Percentiles rank a stretch among this genome's conserved stretches.
Evolutionary conservation across 2,888 invertebrate genomes (phyloP).

Genomic region (Unio delphinus): DNA sequence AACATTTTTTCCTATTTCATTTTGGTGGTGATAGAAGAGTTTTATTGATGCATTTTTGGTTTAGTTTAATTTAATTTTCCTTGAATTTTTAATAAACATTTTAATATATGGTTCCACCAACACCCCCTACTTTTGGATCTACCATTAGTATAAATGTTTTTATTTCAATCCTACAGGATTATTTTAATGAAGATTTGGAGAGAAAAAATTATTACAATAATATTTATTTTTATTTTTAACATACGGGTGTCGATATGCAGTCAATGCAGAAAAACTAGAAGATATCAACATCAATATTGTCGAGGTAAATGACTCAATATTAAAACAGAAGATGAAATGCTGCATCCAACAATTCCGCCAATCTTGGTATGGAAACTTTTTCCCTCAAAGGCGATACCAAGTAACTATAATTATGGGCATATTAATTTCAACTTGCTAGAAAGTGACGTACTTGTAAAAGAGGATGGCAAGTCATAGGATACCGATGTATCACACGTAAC

Average conservation of each 20-base stretch:
- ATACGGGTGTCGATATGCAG: neutral
- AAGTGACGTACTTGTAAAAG: conserved; percentile 5
- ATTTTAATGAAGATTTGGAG: too few species aligned
- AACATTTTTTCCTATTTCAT: too few species aligned
- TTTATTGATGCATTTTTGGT: too few species aligned
- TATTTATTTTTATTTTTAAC: too few species aligned
- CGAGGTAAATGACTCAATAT: conserved; percentile 1
- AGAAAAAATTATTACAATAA: too few species aligned
- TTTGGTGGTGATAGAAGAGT: too few species aligned
- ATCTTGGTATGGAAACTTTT: conserved; percentile 3
- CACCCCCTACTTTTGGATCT: too few species aligned
- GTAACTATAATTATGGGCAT: conserved; percentile 1
- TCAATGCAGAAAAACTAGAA: neutral
- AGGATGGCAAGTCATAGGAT: conserved; percentile 2
- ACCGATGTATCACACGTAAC: conserved; percentile 2
- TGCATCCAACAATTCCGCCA: neutral
- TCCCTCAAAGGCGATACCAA: neutral
- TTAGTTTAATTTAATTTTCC: too few species aligned
- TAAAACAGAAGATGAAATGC: neutral
- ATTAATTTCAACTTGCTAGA: conserved; percentile 10
- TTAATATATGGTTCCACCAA: too few species aligned
- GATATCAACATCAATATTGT: conserved; percentile 1
- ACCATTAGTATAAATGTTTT: too few species aligned
- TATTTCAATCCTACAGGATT: too few species aligned
- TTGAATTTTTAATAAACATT: too few species aligned